Evolutionary conservation across 1,140 invertebrate genomes (phyloP).

Genomic region (Gonioctena quinquepunctata): DNA sequence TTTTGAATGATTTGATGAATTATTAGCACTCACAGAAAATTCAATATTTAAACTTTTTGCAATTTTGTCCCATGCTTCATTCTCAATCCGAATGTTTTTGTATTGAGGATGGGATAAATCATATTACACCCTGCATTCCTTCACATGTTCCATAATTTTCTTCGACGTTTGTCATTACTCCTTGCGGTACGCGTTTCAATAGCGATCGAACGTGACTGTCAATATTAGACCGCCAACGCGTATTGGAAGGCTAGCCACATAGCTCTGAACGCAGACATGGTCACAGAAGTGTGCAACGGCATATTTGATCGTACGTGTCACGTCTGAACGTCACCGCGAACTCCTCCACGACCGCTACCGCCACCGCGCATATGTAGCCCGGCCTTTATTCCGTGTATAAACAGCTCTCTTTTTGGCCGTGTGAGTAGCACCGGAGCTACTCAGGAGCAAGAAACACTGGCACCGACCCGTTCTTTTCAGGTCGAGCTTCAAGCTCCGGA

Average conservation of each 20-base stretch:
- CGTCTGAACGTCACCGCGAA: not conserved
- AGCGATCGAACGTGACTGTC: constrained; percentile 5
- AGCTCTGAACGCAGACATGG: not conserved
- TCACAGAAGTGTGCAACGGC: not conserved
- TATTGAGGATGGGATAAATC: constrained; percentile 22
- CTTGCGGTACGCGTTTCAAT: not conserved
- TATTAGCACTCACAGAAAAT: too few species aligned
- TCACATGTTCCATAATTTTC: constrained; percentile 19
- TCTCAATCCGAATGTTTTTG: constrained; percentile 10
- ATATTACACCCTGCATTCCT: constrained; percentile 17
- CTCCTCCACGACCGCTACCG: not conserved
- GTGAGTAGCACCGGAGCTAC: too few species aligned
- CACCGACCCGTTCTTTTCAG: too few species aligned
- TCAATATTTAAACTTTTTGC: not conserved
- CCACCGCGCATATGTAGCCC: not conserved
- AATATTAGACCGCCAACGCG: not conserved
- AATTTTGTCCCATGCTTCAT: not conserved
- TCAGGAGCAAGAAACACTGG: too few species aligned
- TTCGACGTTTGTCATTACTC: not conserved
- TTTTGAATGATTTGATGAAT: too few species aligned
- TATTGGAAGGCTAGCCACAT: not conserved
- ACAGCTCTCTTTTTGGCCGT: too few species aligned
- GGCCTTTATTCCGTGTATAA: too few species aligned
- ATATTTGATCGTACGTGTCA: not conserved
- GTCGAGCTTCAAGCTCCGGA: too few species aligned